Conservation (phyloP, 2,113 vertebrate species). For the Amazona guildingii region DNA sequence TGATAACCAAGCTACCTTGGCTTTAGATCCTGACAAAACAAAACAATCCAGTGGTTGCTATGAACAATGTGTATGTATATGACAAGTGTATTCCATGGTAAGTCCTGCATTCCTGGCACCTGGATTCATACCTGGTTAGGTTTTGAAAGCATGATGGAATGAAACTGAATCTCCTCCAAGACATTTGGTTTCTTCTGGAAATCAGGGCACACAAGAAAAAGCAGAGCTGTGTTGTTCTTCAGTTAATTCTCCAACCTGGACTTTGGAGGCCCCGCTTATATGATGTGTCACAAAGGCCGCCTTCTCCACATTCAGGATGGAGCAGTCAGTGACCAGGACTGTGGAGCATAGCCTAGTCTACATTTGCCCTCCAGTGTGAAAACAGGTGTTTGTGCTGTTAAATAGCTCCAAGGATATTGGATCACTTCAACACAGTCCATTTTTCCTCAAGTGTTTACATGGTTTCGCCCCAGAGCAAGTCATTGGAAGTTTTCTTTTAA, state of each 20-base stretch:
- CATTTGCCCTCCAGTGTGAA: neutral
- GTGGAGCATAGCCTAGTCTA: neutral
- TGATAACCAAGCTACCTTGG: neutral
- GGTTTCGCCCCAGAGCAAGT: neutral
- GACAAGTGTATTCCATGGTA: neutral
- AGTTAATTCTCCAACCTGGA: neutral
- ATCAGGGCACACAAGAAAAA: neutral
- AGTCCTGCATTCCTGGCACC: neutral
- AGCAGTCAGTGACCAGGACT: neutral
- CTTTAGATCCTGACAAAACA: neutral
- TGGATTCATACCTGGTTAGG: constrained; percentile 20
- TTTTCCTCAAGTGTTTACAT: neutral
- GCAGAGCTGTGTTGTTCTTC: neutral
- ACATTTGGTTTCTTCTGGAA: neutral
- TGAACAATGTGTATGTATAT: neutral
- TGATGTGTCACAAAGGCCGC: neutral
- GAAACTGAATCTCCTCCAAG: neutral
- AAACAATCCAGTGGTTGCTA: constrained; percentile 8
- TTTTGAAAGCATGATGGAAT: constrained; percentile 5
- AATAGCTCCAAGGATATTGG: neutral
- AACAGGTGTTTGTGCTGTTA: neutral
- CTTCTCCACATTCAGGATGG: neutral
- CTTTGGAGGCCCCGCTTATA: neutral
- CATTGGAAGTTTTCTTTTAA: neutral
- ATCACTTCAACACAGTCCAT: neutral